Conservation (phyloP, 2,113 vertebrate genomes). For the Archocentrus centrarchus region DNA sequence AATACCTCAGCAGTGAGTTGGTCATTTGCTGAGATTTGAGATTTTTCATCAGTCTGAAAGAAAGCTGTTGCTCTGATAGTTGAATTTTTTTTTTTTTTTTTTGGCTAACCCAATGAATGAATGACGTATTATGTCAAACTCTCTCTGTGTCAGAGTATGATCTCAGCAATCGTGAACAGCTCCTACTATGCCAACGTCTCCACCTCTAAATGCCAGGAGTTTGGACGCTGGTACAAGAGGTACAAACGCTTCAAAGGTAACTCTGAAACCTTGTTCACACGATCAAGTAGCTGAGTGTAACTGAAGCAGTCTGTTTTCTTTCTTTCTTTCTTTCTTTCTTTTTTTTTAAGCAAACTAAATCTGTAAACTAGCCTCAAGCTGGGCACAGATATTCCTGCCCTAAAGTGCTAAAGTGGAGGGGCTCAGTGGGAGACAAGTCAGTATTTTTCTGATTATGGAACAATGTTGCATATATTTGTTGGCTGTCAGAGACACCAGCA, state of each 20-base stretch:
- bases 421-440: neutral
- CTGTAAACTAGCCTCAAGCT: constrained; percentile 2
- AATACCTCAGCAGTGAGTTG: constrained; percentile 2
- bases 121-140: neutral
- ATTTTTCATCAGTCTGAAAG: neutral
- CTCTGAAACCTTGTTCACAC: neutral
- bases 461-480: constrained; percentile 15
- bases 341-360: neutral
- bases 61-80: neutral
- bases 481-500: constrained; percentile 25
- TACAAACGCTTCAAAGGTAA: constrained; percentile 96
- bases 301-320: neutral
- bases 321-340: neutral
- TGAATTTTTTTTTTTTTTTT: too few species aligned
- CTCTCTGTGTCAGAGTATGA: constrained; percentile 86
- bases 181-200: constrained; percentile 96
- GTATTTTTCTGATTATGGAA: constrained; percentile 19
- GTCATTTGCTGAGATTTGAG: neutral
- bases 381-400: neutral
- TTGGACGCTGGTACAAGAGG: constrained; percentile 96
- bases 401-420: neutral
- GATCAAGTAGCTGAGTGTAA: neutral
- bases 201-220: constrained; percentile 94
- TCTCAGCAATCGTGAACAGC: constrained; percentile 95
- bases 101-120: neutral